These are phyloP conservation scores for Alethe diademata DNA, from an alignment of 2,113 vertebrate species.

Conservation along the genomic window DNA sequence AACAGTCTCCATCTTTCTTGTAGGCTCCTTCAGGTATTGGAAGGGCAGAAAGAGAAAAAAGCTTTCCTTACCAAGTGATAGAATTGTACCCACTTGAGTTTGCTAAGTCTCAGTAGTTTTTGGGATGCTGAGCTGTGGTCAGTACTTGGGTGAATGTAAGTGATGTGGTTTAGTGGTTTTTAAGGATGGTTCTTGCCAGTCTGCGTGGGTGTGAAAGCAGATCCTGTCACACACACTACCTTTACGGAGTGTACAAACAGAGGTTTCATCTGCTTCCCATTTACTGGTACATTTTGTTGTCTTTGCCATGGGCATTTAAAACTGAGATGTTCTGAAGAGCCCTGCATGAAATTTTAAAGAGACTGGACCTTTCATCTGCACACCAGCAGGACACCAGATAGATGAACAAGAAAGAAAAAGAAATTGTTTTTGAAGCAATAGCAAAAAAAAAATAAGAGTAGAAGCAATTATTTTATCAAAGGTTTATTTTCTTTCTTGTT, in stretches of 20 bases:
- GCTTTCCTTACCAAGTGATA: neutral
- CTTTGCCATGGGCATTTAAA: conserved; percentile 77
- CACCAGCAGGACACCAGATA: conserved; percentile 71
- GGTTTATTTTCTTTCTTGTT: conserved; percentile 68
- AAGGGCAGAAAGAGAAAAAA: neutral
- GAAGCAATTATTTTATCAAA: conserved; percentile 82
- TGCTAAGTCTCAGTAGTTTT: neutral
- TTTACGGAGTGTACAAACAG: conserved; percentile 60
- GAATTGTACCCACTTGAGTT: neutral
- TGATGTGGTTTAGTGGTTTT: neutral
- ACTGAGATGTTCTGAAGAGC: conserved; percentile 72
- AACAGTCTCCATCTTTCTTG: neutral
- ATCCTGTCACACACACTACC: neutral
- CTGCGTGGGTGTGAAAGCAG: neutral
- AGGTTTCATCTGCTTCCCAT: conserved; percentile 70
- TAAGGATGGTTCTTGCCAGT: neutral
- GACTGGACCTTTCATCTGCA: conserved; percentile 76
- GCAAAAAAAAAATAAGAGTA: conserved; percentile 76
- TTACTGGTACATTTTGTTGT: conserved; percentile 76
- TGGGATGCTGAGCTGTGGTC: neutral
- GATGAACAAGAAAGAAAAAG: conserved; percentile 71
- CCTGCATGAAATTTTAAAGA: conserved; percentile 82
- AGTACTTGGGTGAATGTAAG: neutral
- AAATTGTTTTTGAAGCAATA: conserved; percentile 75
- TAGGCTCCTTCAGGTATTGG: neutral